Percentiles rank a stretch among this genome's conserved stretches.
Conservation (phyloP, 2,888 invertebrate species). For the Aromia moschata region DNA sequence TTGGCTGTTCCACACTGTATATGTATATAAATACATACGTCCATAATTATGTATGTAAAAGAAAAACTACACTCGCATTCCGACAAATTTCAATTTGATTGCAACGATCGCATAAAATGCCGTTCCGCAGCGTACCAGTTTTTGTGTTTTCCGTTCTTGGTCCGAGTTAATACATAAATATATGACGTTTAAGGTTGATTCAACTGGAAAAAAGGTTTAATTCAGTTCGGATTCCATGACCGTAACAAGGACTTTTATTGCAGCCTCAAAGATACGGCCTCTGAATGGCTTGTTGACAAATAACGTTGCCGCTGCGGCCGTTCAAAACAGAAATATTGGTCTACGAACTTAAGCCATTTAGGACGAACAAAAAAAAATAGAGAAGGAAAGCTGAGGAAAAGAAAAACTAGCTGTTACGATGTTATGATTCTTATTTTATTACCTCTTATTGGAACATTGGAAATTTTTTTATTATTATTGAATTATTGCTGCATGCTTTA, state of each 20-base stretch:
- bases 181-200: constrained; percentile 27
- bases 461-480: no score
- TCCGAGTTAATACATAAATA: constrained; percentile 30
- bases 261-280: neutral
- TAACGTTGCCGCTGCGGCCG: neutral
- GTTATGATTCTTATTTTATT: no score
- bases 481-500: no score
- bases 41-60: no score
- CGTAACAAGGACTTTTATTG: constrained; percentile 3
- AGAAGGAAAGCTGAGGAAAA: no score
- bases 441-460: no score
- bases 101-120: constrained; percentile 21
- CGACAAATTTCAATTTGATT: constrained; percentile 19
- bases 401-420: no score
- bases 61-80: constrained; percentile 17
- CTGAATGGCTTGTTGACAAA: neutral
- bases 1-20: no score
- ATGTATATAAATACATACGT: no score
- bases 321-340: no score
- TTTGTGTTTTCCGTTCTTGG: constrained; percentile 34
- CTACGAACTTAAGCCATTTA: no score
- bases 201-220: constrained; percentile 19
- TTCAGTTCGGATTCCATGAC: neutral
- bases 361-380: no score
- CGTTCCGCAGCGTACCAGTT: constrained; percentile 20